Base-by-base conservation (phyloP, 2,113 vertebrate genomes). In the Dryoscopus gambensis region DNA sequence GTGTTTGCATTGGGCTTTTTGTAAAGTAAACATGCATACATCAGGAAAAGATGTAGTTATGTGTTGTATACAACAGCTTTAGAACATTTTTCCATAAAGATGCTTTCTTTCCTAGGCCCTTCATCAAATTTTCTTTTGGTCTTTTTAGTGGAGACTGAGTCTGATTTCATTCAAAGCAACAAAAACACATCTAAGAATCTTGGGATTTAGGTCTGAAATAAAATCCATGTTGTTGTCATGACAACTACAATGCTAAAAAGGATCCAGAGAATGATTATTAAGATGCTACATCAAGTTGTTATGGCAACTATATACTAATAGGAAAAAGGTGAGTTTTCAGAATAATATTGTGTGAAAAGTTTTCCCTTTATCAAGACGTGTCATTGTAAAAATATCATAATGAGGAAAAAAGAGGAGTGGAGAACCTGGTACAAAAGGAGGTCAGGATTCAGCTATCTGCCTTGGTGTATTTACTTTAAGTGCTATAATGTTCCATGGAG, bases 221-320 rank as follows among this genome's bases (percentile, higher is more conserved):
- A 95, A 95, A 89, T 91, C 64, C 25, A 23, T 94, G 92, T 90
- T 85, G 97, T 98, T 97, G 97, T 93, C 97, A 97, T 97, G 93
- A 95, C 96, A 98, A 98, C 96, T 64, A 57, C 95, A 96, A 96
- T 97, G 90, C 70, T 96, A 91, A 97, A 94, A 96, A 94, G 87
- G 73, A 95, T 96, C 74, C 30, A 44, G 94, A 93, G 84, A 95
- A 69, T 92, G 63, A 96, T 97, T 95, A 90, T 90, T 91, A 94
- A 81, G 64, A 75, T 91, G 81, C 86, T 90, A 76, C 79, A 92
- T 96, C 75, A 86, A 89, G 97, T 97, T 97, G 97, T 98, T 98
- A 97, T 98, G 94, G 97, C 79, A 97, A 97, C 97, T 93, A 82
- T 78, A 85, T 53, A 87, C 91, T 95, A 92, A 68, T 88, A 91